Evolutionary conservation across 2,113 vertebrate species (phyloP), one percentile per base, ranked within the genome.

Genomic region (Cyphomyrus plagiostoma): DNA sequence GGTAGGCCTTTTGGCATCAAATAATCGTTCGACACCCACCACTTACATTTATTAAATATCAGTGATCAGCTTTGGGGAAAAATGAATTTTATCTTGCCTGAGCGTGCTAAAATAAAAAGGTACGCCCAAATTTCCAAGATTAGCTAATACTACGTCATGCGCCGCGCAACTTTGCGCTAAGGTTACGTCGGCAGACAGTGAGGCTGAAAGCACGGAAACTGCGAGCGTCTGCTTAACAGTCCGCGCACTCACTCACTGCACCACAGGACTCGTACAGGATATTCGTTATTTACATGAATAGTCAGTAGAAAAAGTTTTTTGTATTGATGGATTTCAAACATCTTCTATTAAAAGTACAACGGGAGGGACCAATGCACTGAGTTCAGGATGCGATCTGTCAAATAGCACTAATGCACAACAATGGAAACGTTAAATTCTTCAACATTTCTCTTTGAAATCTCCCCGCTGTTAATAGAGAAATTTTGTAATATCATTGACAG

Each of bases 401-500:
- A 39, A 82, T 3, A 39, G 8, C 80, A n/a, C 19, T 48, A 46
- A 23, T 48, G 80, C 7, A 21, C n/a, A 84, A 11, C 3, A 13
- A 92, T 92, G 91, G 62, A 90, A 19, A 30, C 30, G 15, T n/a
- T 95, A 50, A 91, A 93, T 3, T 10, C 88, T 0, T 90, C 89
- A 77, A 92, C 90, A 0, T 93, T 91, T 1, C 93, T 97, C 0
- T 96, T 95, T 89, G 95, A 97, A 45, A 90, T 96, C 26, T 93
- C 95, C 0, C 96, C 96, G 0, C 1, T 49, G 21, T 82, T 95
- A 23, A 93, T 97, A 52, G 93, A 95, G 56, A 85, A 87, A 2
- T 92, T 97, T 10, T 96, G 96, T 90, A 85, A 91, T 0, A 90
- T 97, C 17, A 94, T 97, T 92, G 96, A 97, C 93, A 93, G 94